phyloP scores from a whole-genome alignment of 1,140 invertebrate species.

The honey bee (Apis mellifera) region Amel_HAv3.1 CM009939.2:2979501-2980000 shows the following conservation, averaged over 20 bases:
- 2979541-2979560: slow-evolving; percentile 16
- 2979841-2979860: not conserved
- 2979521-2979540: not conserved
- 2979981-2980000: slow-evolving; percentile 19
- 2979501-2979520: slow-evolving; percentile 16
- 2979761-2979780: slow-evolving; percentile 6
- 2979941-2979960: not conserved
- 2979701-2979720: not conserved
- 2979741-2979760: not conserved
- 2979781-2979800: not conserved
- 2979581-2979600: too few relatives aligned
- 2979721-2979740: not conserved
- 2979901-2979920: slow-evolving; percentile 17
- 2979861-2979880: not conserved
- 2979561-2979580: not conserved
- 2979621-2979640: not conserved
- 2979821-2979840: not conserved
- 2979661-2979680: not conserved
- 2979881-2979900: slow-evolving; percentile 11
- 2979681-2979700: not conserved
- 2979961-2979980: slow-evolving; percentile 16
- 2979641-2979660: not conserved
- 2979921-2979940: slow-evolving; percentile 14
- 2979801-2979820: not conserved
- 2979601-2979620: not conserved